Conservation (phyloP, 2,113 vertebrate species). For the Genyomyrus donnyi region DNA sequence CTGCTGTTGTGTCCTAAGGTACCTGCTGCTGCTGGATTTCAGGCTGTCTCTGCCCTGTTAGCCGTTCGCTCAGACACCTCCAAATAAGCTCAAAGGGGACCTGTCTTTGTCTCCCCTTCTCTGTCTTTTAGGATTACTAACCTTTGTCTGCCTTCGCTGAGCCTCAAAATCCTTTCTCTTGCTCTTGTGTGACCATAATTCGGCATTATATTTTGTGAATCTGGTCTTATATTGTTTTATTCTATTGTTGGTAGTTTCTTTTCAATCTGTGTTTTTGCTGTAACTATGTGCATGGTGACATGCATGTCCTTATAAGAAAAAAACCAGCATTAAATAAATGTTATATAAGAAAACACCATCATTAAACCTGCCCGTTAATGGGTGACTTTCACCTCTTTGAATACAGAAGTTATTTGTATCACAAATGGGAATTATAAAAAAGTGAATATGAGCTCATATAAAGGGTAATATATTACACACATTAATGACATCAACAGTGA, state of each 20-base stretch:
- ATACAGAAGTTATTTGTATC: neutral
- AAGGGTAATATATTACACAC: neutral
- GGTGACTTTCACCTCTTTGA: neutral
- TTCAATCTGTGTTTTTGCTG: neutral
- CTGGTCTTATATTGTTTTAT: neutral
- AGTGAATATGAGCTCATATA: neutral
- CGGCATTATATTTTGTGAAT: neutral
- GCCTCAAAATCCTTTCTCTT: neutral
- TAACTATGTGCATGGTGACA: neutral
- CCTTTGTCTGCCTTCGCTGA: neutral
- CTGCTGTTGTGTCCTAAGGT: neutral
- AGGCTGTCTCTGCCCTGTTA: neutral
- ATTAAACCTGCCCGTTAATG: neutral
- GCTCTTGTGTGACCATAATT: neutral
- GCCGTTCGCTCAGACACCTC: neutral
- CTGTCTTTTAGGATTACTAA: neutral
- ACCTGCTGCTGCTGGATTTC: neutral
- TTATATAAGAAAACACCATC: neutral
- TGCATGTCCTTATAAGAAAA: neutral
- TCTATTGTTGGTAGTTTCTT: neutral
- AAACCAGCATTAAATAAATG: neutral
- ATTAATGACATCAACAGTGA: neutral
- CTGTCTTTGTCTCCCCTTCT: neutral
- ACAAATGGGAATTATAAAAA: neutral
- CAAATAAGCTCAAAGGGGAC: neutral